Evolutionary conservation across 2,888 invertebrate genomes (phyloP).

Genomic region (Rhamnusium bicolor): DNA sequence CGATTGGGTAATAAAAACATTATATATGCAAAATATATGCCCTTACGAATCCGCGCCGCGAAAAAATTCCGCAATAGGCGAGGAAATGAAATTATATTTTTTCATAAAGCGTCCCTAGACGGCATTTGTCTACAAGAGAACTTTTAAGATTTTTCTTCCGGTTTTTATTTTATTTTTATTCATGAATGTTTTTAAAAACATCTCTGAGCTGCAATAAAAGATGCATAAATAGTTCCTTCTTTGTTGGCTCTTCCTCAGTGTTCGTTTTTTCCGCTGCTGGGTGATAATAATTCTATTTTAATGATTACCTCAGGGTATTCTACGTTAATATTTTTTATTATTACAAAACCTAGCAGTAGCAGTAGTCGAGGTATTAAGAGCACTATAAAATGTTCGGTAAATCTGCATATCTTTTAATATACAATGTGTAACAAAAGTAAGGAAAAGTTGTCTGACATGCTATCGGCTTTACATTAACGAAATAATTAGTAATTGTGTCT

Average conservation of each 20-base stretch:
- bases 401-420: too few relatives aligned
- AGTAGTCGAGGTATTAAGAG: neutral
- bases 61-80: conserved; percentile 61
- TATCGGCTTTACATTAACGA: too few relatives aligned
- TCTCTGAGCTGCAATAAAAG: conserved; percentile 56
- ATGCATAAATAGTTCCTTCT: conserved; percentile 57
- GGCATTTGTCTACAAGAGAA: conserved; percentile 62
- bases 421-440: too few relatives aligned
- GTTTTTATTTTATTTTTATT: conserved; percentile 65
- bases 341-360: neutral
- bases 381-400: neutral
- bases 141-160: conserved; percentile 62
- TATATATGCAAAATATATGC: conserved; percentile 64
- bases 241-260: conserved; percentile 10
- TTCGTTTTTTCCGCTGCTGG: conserved; percentile 8
- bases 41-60: conserved; percentile 58
- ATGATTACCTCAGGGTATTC: neutral
- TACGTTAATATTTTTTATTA: neutral
- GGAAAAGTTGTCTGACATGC: too few relatives aligned
- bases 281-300: conserved; percentile 3
- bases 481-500: too few relatives aligned
- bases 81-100: conserved; percentile 66
- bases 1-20: conserved; percentile 61
- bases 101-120: conserved; percentile 64
- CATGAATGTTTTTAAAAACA: conserved; percentile 61